Evolutionary conservation across 2,113 vertebrate genomes (phyloP).

Genomic region (Protomyctophum bolini): DNA sequence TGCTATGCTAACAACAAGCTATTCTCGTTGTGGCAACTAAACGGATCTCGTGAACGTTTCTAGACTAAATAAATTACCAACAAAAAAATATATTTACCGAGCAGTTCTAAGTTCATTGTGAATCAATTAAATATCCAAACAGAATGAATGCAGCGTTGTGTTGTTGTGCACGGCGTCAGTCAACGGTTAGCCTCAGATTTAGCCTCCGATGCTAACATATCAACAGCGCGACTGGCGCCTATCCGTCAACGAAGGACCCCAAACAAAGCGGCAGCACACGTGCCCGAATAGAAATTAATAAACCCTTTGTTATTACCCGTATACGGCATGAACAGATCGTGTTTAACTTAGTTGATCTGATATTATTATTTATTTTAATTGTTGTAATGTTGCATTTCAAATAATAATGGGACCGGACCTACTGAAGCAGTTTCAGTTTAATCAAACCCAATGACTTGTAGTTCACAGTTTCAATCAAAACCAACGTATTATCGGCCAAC

Average conservation of each 20-base stretch:
- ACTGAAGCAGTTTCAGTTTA: no score
- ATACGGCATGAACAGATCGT: no score
- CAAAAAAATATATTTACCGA: constrained; percentile 64
- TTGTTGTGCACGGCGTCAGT: neutral
- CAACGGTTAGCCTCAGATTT: neutral
- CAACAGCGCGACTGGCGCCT: constrained; percentile 62
- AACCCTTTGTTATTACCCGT: no score
- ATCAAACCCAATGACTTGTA: no score
- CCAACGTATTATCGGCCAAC: no score
- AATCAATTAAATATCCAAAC: constrained; percentile 1
- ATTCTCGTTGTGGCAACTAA: no score
- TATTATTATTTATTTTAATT: no score
- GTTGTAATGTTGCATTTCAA: no score
- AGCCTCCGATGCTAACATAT: constrained; percentile 24
- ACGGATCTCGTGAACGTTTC: no score
- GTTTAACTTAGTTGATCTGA: no score
- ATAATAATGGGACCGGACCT: no score
- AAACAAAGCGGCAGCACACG: constrained; percentile 42
- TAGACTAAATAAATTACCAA: neutral
- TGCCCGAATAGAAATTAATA: constrained; percentile 56
- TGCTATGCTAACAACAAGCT: constrained; percentile 40
- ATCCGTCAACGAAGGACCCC: constrained; percentile 68
- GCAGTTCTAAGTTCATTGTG: constrained; percentile 80
- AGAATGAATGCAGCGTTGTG: neutral
- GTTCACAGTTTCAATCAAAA: no score